These are phyloP conservation scores for Holacanthella duospinosa DNA, from an alignment of 2,888 invertebrate genomes.

Conservation along the genomic window DNA sequence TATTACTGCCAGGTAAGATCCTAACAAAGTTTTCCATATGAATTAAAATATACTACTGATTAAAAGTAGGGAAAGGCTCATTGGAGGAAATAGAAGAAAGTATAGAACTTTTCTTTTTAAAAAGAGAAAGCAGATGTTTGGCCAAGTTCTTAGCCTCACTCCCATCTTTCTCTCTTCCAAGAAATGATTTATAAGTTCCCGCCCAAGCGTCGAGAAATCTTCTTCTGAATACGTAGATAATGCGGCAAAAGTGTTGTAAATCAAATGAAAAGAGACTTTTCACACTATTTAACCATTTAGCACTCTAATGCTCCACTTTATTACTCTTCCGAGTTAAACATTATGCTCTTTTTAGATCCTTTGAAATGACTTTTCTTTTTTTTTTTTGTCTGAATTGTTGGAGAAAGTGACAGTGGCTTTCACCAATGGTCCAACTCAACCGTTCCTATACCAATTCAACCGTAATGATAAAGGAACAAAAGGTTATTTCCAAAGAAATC, in stretches of 20 bases:
- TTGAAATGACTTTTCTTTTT: too few species aligned
- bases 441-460: too few species aligned
- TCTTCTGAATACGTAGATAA: conserved; percentile 31
- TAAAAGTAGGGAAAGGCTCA: not conserved
- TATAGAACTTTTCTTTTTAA: not conserved
- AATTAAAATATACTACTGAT: conserved; percentile 5
- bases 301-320: not conserved
- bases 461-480: too few species aligned
- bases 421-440: too few species aligned
- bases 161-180: conserved; percentile 11
- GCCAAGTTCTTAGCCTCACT: not conserved
- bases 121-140: not conserved
- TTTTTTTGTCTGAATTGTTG: too few species aligned
- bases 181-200: conserved; percentile 33
- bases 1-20: conserved; percentile 4
- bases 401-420: too few species aligned
- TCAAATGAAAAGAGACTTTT: conserved; percentile 27
- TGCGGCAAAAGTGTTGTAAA: conserved; percentile 35
- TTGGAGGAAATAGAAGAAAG: not conserved
- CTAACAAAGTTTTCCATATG: not conserved
- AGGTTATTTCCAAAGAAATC: too few species aligned
- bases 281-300: conserved; percentile 24
- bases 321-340: too few species aligned
- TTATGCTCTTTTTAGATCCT: too few species aligned
- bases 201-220: conserved; percentile 21